These are phyloP conservation scores for Drosophila parvula DNA, from an alignment of 1,140 invertebrate species.

Conservation along the genomic window DNA sequence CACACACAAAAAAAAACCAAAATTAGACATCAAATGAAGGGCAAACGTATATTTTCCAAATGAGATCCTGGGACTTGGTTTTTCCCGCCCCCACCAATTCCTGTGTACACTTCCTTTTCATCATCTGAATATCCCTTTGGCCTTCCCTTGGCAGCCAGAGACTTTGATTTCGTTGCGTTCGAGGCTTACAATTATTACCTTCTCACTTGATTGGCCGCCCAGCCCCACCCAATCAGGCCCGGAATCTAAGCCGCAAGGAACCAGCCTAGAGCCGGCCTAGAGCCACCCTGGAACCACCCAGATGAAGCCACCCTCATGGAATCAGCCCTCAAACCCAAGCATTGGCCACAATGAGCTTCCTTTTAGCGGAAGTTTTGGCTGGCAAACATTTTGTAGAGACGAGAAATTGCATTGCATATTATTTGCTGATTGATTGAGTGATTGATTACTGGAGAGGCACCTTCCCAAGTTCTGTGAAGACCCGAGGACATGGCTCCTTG, in stretches of 20 bases:
- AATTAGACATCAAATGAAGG: constrained; percentile 40
- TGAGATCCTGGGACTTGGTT: background rate
- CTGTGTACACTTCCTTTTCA: constrained; percentile 31
- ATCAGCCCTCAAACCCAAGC: background rate
- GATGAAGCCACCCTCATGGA: background rate
- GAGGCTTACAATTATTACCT: constrained; percentile 51
- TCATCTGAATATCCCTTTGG: constrained; percentile 39
- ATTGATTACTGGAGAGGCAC: constrained; percentile 66
- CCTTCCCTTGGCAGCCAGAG: constrained; percentile 10
- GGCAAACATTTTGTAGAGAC: constrained; percentile 72
- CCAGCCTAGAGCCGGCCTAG: background rate
- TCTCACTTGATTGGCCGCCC: constrained; percentile 36
- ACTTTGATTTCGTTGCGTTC: constrained; percentile 30
- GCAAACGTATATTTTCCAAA: constrained; percentile 21
- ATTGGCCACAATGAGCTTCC: constrained; percentile 37
- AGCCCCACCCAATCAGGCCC: constrained; percentile 1
- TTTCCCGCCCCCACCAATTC: background rate
- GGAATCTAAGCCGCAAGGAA: constrained; percentile 4
- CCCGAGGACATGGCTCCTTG: no score
- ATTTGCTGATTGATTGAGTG: constrained; percentile 82
- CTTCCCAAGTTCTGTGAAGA: constrained; percentile 5
- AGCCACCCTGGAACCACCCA: background rate
- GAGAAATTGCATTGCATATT: constrained; percentile 81
- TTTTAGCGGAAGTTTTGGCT: constrained; percentile 56
- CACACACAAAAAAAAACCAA: constrained; percentile 4